Percentiles rank a stretch among this genome's conserved stretches.
phyloP scores from a whole-genome alignment of 2,888 invertebrate species.

The Synanthedon tipuliformis region DNA sequence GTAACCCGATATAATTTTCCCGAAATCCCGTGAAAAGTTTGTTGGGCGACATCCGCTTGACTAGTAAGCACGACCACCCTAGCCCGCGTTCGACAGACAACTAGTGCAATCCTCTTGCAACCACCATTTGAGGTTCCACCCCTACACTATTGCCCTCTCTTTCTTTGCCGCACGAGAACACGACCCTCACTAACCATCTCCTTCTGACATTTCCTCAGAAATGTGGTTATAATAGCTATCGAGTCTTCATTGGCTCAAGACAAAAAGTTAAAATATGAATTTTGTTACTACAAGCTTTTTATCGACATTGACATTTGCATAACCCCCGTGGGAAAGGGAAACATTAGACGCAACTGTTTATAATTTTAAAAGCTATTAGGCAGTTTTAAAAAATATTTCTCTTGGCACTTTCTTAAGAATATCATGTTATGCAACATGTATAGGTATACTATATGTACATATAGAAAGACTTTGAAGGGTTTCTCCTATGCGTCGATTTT shows the following conservation, averaged over 20 bases:
- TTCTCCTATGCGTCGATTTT: not conserved
- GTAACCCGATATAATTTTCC: constrained; percentile 36
- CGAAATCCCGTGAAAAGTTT: constrained; percentile 64
- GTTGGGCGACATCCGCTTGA: constrained; percentile 18
- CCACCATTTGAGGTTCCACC: constrained; percentile 37
- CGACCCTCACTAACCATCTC: constrained; percentile 34
- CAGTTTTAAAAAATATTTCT: too few relatives aligned
- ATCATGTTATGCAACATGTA: not conserved
- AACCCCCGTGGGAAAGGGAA: not conserved
- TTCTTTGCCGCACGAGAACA: constrained; percentile 30
- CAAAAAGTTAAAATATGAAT: not conserved
- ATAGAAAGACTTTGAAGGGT: constrained; percentile 2
- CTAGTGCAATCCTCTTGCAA: constrained; percentile 44
- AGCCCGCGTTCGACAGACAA: constrained; percentile 30
- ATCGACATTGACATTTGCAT: not conserved
- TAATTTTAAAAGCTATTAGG: not conserved
- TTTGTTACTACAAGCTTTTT: not conserved
- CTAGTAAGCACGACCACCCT: constrained; percentile 27
- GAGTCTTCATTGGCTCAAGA: not conserved
- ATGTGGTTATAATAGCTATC: not conserved
- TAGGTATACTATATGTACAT: not conserved
- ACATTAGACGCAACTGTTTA: not conserved
- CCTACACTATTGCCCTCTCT: constrained; percentile 39
- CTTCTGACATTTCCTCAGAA: constrained; percentile 1
- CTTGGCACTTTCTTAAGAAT: too few relatives aligned